Percentiles rank a stretch among this genome's conserved stretches.
Conservation (phyloP, 2,888 invertebrate genomes). For the Netelia melanura region DNA sequence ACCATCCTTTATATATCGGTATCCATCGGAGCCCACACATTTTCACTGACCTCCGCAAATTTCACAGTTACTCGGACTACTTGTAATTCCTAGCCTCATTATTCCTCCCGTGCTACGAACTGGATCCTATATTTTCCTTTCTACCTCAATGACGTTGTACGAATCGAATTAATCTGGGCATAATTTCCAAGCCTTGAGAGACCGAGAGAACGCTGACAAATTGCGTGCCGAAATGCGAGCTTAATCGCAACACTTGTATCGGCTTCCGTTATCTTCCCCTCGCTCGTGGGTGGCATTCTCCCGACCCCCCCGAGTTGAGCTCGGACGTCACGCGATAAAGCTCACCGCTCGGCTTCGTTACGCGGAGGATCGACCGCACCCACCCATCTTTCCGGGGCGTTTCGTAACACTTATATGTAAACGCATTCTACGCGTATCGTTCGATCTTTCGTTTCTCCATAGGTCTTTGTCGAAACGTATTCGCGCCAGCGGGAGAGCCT, state of each 20-base stretch:
- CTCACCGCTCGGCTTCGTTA: constrained; percentile 40
- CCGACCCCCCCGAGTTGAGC: constrained; percentile 47
- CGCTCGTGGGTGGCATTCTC: constrained; percentile 33
- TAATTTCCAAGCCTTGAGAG: neutral
- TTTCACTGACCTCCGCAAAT: constrained; percentile 5
- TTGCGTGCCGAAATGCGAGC: constrained; percentile 63
- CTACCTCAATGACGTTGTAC: constrained; percentile 9
- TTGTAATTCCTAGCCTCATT: neutral
- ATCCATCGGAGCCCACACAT: neutral
- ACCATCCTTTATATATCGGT: neutral
- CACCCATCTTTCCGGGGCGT: constrained; percentile 2
- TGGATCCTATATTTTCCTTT: constrained; percentile 42
- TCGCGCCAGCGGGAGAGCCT: neutral
- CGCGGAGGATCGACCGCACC: neutral
- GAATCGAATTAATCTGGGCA: neutral
- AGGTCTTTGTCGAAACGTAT: neutral
- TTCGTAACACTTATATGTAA: constrained; percentile 28
- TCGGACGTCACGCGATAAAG: constrained; percentile 54
- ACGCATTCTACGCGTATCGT: constrained; percentile 17
- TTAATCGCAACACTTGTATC: constrained; percentile 72
- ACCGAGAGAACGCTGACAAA: constrained; percentile 48
- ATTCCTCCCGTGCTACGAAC: constrained; percentile 31
- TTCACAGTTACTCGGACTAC: neutral
- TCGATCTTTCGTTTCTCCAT: neutral
- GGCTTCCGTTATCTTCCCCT: constrained; percentile 70